Conservation (phyloP, 2,113 vertebrate genomes). For the Lamprotornis superbus region DNA sequence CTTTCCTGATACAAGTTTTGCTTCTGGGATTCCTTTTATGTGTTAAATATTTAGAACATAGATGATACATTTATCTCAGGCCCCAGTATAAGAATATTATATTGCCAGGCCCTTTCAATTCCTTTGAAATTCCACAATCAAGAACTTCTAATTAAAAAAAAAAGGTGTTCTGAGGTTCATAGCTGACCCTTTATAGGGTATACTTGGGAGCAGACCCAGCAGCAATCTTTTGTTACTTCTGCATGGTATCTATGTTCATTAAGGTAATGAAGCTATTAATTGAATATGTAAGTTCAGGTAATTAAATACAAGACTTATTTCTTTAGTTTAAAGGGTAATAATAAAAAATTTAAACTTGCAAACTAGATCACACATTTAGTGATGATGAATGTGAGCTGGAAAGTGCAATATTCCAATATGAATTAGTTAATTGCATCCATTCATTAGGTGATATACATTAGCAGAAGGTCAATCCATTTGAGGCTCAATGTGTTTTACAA, state of each 20-base stretch:
- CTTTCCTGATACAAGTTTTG: not conserved
- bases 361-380: conserved; percentile 69
- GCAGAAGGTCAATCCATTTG: conserved; percentile 77
- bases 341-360: conserved; percentile 81
- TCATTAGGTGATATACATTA: conserved; percentile 78
- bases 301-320: conserved; percentile 78
- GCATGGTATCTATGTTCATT: conserved; percentile 63
- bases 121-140: not conserved
- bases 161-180: not conserved
- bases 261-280: conserved; percentile 79
- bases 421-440: conserved; percentile 76
- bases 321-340: conserved; percentile 82
- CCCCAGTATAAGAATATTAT: not conserved
- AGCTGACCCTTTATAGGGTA: not conserved
- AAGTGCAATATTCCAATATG: conserved; percentile 71
- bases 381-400: conserved; percentile 75
- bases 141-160: not conserved
- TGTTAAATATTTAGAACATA: not conserved
- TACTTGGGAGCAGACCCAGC: not conserved
- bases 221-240: conserved; percentile 24
- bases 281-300: conserved; percentile 79
- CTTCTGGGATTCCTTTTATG: not conserved
- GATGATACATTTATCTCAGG: not conserved
- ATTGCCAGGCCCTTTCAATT: not conserved
- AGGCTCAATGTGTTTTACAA: conserved; percentile 70